A percentile compares a stretch with the other conserved stretches of the same genome.
Conservation (phyloP, 2,888 invertebrate species). For the Mimachlamys varia region DNA sequence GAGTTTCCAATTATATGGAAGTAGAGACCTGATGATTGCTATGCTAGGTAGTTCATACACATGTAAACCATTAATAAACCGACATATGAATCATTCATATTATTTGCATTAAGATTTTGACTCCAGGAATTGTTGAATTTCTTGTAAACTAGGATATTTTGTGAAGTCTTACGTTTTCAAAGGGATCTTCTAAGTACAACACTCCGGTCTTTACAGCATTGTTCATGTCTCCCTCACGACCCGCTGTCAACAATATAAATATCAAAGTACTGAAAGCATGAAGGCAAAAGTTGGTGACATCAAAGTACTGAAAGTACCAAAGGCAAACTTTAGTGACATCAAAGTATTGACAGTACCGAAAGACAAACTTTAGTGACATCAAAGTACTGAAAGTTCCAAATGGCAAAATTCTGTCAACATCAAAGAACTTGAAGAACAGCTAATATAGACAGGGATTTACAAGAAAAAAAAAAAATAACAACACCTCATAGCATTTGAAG, state of each 20-base stretch:
- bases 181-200: slow-evolving; percentile 93
- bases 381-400: neutral
- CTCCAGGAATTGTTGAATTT: too few species aligned
- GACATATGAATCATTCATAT: too few species aligned
- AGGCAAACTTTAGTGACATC: neutral
- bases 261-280: neutral
- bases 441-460: neutral
- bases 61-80: too few species aligned
- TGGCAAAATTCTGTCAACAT: neutral
- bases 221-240: slow-evolving; percentile 77
- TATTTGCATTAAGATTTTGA: too few species aligned
- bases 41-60: too few species aligned
- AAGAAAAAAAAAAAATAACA: neutral
- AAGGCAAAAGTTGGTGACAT: neutral
- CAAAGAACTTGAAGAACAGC: too few species aligned
- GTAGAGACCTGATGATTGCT: too few species aligned
- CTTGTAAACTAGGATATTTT: too few species aligned
- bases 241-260: slow-evolving; percentile 61
- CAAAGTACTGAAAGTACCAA: neutral
- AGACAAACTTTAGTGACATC: neutral
- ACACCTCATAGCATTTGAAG: neutral
- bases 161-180: slow-evolving; percentile 81
- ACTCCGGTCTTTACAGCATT: slow-evolving; percentile 91
- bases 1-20: too few species aligned
- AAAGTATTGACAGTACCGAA: neutral